A percentile compares a stretch with the other conserved stretches of the same genome.
These are phyloP conservation scores for Streptopelia turtur DNA, from an alignment of 2,797 vertebrate genomes.

Conservation along the genomic window DNA sequence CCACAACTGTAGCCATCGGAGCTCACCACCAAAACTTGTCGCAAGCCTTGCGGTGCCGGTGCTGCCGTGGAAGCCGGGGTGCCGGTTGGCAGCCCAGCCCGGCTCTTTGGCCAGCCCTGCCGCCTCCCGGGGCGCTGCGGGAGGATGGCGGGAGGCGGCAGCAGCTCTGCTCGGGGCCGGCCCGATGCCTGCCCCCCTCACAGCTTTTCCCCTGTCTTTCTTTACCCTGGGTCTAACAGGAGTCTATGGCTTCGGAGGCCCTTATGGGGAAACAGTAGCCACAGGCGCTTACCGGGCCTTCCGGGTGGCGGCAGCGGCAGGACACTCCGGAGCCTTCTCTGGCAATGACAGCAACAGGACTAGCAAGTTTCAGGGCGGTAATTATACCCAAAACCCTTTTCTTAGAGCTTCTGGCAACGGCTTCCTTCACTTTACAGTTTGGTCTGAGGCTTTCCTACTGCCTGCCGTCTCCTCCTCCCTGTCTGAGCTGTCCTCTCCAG, in stretches of 20 bases:
- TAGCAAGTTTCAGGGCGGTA: conserved; percentile 86
- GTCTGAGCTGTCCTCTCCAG: conserved; percentile 40
- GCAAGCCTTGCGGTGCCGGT: neutral
- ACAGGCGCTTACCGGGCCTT: conserved; percentile 84
- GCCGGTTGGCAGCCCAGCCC: neutral
- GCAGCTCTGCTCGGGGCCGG: conserved; percentile 14
- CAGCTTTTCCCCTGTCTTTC: conserved; percentile 77
- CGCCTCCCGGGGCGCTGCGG: neutral
- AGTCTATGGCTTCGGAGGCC: conserved; percentile 85
- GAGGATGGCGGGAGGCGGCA: conserved; percentile 1
- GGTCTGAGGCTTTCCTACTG: conserved; percentile 61
- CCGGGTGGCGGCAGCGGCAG: conserved; percentile 80
- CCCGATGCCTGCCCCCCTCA: conserved; percentile 62
- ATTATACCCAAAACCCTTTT: conserved; percentile 77
- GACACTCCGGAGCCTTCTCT: conserved; percentile 84
- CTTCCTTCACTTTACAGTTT: conserved; percentile 52
- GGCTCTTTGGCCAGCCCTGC: neutral
- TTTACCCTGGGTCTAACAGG: conserved; percentile 79
- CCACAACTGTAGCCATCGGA: neutral
- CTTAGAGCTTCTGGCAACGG: conserved; percentile 69
- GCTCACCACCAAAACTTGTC: neutral
- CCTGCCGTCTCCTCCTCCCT: conserved; percentile 40
- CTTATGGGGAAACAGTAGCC: conserved; percentile 84
- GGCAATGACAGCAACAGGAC: conserved; percentile 83
- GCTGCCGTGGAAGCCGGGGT: accelerated